These are phyloP conservation scores for Tenthredo scrophulariae DNA, from an alignment of 2,888 invertebrate species.

Conservation along the genomic window DNA sequence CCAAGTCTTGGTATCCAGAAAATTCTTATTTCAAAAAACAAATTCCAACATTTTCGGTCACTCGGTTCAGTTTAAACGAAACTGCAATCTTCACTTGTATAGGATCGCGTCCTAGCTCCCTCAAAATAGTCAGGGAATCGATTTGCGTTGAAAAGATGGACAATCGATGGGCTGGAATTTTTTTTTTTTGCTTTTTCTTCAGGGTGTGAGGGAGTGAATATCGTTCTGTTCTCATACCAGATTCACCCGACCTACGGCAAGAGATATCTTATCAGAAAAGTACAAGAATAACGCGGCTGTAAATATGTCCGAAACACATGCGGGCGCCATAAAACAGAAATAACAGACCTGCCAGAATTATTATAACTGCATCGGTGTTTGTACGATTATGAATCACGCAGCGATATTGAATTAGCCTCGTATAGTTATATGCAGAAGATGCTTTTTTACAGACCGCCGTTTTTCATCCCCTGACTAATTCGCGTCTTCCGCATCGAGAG, in stretches of 20 bases:
- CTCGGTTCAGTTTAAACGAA: neutral
- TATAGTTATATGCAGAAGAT: neutral
- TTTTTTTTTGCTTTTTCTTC: neutral
- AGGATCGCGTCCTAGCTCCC: neutral
- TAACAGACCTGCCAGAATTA: neutral
- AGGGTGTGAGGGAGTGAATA: neutral
- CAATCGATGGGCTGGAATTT: neutral
- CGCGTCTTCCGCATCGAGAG: neutral
- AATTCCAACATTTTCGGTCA: neutral
- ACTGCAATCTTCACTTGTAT: neutral
- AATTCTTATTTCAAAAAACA: neutral
- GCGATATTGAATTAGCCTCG: neutral
- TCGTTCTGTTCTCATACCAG: neutral
- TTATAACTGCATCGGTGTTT: neutral
- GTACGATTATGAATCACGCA: neutral
- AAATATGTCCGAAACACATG: neutral
- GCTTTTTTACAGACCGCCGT: neutral
- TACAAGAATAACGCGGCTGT: neutral
- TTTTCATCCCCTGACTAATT: neutral
- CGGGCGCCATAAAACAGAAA: neutral
- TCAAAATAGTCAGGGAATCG: neutral
- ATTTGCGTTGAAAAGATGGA: neutral
- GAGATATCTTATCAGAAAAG: neutral
- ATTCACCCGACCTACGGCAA: neutral
- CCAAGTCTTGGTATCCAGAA: neutral